Conservation (phyloP, 2,113 vertebrate genomes). For the Forbesichthys papilliferus region DNA sequence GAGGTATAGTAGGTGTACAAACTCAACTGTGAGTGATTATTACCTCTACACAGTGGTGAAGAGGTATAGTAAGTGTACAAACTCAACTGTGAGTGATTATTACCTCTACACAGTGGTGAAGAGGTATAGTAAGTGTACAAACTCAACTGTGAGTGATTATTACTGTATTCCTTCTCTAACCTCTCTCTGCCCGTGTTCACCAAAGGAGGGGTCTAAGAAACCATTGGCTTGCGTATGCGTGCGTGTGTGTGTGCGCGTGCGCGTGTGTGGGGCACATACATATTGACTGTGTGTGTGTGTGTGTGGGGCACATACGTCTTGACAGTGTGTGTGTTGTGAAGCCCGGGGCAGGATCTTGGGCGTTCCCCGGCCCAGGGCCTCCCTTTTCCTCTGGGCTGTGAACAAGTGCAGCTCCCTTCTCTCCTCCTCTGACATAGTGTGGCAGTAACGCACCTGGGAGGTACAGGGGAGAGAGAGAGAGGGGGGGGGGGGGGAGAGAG, state of each 20-base stretch:
- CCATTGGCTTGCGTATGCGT: no score
- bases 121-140: no score
- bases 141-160: no score
- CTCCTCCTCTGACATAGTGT: conserved; percentile 92
- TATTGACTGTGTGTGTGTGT: not conserved
- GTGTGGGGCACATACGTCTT: conserved; percentile 79
- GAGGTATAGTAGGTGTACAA: no score
- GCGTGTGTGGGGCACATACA: not conserved
- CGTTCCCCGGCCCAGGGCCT: conserved; percentile 90
- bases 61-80: no score
- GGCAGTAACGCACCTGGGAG: conserved; percentile 90
- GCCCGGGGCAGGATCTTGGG: conserved; percentile 88
- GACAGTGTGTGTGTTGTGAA: conserved; percentile 84
- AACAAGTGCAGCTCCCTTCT: conserved; percentile 93
- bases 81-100: no score
- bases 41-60: no score
- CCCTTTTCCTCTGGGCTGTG: conserved; percentile 92
- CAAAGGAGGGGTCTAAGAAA: no score
- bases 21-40: no score
- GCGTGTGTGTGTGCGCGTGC: not conserved
- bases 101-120: no score
- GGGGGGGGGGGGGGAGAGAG: conserved; percentile 24
- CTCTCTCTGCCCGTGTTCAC: no score
- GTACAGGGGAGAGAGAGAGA: conserved; percentile 58
- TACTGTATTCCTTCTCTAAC: no score